A percentile compares a stretch with the other conserved stretches of the same genome.
Evolutionary conservation across 1,140 invertebrate species (phyloP).

Genomic region (Sitodiplosis mosellana): DNA sequence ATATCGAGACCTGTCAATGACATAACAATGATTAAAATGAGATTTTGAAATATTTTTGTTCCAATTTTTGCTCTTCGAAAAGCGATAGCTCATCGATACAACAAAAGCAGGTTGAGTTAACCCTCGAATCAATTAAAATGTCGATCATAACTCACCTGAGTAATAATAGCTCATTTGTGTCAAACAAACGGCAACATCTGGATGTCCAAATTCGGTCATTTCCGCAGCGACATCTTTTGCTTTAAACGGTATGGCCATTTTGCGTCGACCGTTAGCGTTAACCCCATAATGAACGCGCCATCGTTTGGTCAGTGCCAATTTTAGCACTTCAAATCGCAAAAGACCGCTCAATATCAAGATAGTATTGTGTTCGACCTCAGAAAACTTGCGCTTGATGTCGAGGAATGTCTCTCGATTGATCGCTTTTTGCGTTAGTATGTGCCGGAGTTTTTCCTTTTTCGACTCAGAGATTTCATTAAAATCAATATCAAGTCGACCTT

Average conservation of each 20-base stretch:
- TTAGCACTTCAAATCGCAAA: neutral
- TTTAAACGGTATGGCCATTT: neutral
- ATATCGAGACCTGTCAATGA: too few relatives aligned
- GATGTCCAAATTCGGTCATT: neutral
- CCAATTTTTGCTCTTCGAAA: too few relatives aligned
- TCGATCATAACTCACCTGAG: neutral
- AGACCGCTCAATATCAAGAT: neutral
- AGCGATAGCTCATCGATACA: too few relatives aligned
- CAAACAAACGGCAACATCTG: neutral
- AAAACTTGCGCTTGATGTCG: neutral
- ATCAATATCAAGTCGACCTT: neutral
- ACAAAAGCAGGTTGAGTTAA: too few relatives aligned
- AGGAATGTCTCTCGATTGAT: neutral
- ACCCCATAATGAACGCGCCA: neutral
- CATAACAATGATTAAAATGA: too few relatives aligned
- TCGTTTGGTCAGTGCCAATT: neutral
- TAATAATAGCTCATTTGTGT: neutral
- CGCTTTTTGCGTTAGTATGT: neutral
- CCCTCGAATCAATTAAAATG: too few relatives aligned
- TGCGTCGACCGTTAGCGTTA: neutral
- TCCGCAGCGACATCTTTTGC: neutral
- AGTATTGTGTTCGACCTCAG: neutral
- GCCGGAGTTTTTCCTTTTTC: neutral
- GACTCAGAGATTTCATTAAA: neutral
- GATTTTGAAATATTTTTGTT: too few relatives aligned